Conservation (phyloP, 1,140 invertebrate genomes). For the Drosophila athabasca region DNA sequence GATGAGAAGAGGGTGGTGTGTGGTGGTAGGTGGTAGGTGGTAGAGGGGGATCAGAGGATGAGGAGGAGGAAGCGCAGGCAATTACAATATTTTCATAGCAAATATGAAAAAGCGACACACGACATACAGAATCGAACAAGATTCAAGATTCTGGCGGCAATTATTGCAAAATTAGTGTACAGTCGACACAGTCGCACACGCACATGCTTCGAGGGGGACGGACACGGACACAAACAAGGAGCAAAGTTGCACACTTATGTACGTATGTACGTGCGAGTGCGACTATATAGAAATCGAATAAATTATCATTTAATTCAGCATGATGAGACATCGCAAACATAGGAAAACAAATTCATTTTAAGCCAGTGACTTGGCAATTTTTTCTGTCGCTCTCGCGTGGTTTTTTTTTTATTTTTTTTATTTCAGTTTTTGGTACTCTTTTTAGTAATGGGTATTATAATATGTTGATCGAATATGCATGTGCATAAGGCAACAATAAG, state of each 20-base stretch:
- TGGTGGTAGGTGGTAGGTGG: too few relatives aligned
- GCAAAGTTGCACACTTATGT: not conserved
- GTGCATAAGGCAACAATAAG: too few relatives aligned
- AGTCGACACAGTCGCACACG: conserved; percentile 1
- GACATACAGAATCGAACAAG: conserved; percentile 22
- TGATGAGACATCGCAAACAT: conserved; percentile 12
- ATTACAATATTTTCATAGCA: conserved; percentile 25
- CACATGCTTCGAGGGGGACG: conserved; percentile 1
- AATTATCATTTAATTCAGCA: conserved; percentile 22
- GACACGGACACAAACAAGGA: too few relatives aligned
- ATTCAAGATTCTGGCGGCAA: conserved; percentile 16
- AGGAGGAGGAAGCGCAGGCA: conserved; percentile 2
- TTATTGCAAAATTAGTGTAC: conserved; percentile 24
- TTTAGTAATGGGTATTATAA: too few relatives aligned
- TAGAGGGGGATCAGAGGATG: too few relatives aligned
- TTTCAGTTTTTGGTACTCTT: not conserved
- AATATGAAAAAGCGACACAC: conserved; percentile 22
- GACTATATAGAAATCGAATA: conserved; percentile 14
- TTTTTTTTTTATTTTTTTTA: conserved; percentile 29
- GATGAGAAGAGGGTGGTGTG: too few relatives aligned
- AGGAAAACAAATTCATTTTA: conserved; percentile 18
- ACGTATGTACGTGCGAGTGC: not conserved
- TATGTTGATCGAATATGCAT: too few relatives aligned
- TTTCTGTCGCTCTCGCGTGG: conserved; percentile 5
- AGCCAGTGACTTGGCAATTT: conserved; percentile 22